A percentile compares a stretch with the other conserved stretches of the same genome.
phyloP scores from a whole-genome alignment of 2,888 invertebrate genomes.

The Rhopalosiphum nymphaeae region DNA sequence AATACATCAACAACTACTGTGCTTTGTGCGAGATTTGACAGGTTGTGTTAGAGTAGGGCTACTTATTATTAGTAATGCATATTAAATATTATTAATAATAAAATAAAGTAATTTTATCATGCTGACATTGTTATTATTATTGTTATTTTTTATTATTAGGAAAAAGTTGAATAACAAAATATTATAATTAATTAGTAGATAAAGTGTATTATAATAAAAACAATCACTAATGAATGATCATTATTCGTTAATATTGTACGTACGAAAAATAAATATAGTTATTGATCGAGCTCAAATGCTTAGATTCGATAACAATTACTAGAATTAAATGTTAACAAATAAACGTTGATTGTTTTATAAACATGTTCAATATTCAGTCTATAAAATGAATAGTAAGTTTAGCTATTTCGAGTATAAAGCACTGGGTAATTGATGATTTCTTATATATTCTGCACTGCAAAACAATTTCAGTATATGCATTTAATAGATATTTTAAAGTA shows the following conservation, averaged over 20 bases:
- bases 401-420: background rate
- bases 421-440: background rate
- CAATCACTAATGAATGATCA: too few species aligned
- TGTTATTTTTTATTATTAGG: too few species aligned
- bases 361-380: background rate
- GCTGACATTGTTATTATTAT: too few species aligned
- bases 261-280: too few species aligned
- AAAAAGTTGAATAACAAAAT: too few species aligned
- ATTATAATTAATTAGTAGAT: too few species aligned
- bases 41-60: too few species aligned
- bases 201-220: too few species aligned
- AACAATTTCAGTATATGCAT: background rate
- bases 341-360: background rate
- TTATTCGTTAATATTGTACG: too few species aligned
- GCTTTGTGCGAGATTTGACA: background rate
- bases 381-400: background rate
- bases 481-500: background rate
- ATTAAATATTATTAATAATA: background rate
- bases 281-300: too few species aligned
- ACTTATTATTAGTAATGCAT: background rate
- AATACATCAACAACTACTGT: background rate
- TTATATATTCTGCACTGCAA: background rate
- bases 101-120: too few species aligned
- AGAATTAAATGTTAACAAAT: background rate
- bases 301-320: too few species aligned